These are phyloP conservation scores for Monopterus albus DNA, from an alignment of 2,113 vertebrate species.

Conservation along the genomic window DNA sequence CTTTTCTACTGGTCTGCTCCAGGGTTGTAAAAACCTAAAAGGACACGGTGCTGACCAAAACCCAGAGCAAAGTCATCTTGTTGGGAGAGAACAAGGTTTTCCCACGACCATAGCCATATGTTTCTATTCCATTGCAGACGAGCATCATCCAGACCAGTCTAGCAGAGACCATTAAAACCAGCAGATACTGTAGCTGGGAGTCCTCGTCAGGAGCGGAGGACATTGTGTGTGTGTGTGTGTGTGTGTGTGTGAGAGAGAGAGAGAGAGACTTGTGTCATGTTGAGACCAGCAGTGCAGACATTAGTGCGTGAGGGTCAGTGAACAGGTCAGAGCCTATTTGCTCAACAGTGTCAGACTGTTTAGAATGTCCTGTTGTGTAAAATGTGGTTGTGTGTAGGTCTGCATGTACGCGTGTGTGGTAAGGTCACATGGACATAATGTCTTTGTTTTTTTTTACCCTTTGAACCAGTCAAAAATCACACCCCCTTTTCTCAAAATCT, in stretches of 20 bases:
- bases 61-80: neutral
- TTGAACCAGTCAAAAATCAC: neutral
- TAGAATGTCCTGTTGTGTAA: slow-evolving; percentile 25
- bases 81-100: neutral
- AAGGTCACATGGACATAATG: neutral
- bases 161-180: slow-evolving; percentile 38
- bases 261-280: slow-evolving; percentile 39
- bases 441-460: neutral
- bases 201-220: slow-evolving; percentile 57
- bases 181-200: slow-evolving; percentile 48
- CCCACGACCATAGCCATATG: neutral
- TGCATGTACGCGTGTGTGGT: neutral
- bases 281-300: slow-evolving; percentile 46
- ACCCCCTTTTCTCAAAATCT: too few relatives aligned
- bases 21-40: neutral
- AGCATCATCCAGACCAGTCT: slow-evolving; percentile 40
- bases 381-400: neutral
- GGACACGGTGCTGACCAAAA: neutral
- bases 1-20: too few relatives aligned
- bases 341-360: slow-evolving; percentile 50
- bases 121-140: slow-evolving; percentile 19
- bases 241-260: slow-evolving; percentile 13
- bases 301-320: slow-evolving; percentile 58
- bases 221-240: slow-evolving; percentile 39
- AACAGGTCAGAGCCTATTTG: slow-evolving; percentile 59